Evolutionary conservation across 2,113 vertebrate species (phyloP).

Genomic region (Gorsachius goisagi): DNA sequence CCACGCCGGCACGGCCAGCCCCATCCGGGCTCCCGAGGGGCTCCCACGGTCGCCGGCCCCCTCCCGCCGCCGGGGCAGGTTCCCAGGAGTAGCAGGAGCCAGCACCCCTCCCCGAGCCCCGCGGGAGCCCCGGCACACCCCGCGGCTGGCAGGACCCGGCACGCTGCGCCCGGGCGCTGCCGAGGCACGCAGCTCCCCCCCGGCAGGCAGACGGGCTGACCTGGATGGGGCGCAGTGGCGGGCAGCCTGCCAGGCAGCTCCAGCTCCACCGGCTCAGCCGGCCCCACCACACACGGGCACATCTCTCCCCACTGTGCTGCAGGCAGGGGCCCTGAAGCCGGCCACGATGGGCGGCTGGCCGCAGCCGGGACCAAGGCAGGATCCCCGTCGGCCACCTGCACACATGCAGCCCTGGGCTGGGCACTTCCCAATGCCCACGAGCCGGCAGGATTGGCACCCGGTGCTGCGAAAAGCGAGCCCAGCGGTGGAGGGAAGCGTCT

Average conservation of each 20-base stretch:
- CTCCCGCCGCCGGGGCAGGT: neutral
- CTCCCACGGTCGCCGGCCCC: neutral
- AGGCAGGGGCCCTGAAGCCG: neutral
- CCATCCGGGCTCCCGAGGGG: neutral
- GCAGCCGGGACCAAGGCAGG: neutral
- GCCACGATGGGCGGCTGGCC: neutral
- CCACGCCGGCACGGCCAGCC: accelerated
- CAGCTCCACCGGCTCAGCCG: slow-evolving; percentile 24
- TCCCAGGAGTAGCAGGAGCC: neutral
- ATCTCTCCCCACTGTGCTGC: neutral
- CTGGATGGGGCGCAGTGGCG: neutral
- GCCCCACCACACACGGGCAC: neutral
- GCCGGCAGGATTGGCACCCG: neutral
- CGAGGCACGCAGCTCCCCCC: slow-evolving; percentile 17
- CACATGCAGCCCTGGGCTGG: neutral
- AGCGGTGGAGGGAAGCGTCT: neutral
- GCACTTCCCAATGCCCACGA: neutral
- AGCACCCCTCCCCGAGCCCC: neutral
- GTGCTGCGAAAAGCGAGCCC: neutral
- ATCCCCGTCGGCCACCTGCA: neutral
- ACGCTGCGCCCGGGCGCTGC: slow-evolving; percentile 5
- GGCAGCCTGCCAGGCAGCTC: slow-evolving; percentile 21
- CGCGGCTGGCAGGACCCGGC: neutral
- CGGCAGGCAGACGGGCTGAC: slow-evolving; percentile 14
- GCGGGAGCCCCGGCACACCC: neutral